Base-by-base conservation (phyloP, 2,113 vertebrate genomes). In the Nematolebias whitei region DNA sequence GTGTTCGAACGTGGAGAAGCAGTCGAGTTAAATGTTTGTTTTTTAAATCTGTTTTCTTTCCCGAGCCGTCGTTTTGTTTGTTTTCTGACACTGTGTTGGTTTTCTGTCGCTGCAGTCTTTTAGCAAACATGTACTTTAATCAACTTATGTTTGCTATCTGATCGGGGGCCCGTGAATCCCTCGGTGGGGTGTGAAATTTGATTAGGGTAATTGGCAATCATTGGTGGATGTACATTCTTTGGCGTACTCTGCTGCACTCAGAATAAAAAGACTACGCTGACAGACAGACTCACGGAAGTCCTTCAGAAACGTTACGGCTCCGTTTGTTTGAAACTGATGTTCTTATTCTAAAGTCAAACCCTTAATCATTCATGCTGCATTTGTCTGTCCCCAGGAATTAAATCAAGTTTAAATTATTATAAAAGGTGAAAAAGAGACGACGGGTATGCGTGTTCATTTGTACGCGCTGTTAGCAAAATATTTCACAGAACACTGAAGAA, bases 111-210 rank as follows among this genome's bases (percentile, higher is more conserved):
- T 61, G 14, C 49, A 58, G 56, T 81, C 71, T 76, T 84, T 83
- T 35, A 70, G 71, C 79, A 82, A 80, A 80, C 77, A 76, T 70
- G 71, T 73, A 65, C 81, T 89, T 87, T 87, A 89, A 87, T 87
- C 76, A 78, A 67, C 57, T 84, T 89, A 78, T 81, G 85, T 89
- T 87, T 84, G 73, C 79, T 84, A 90, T 83, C 82, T 86, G 86
- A 89, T 90, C 84, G 49, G 52, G 57, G 60, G 72, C 16, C 73
- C 75, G 61, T 64, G 29, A 56, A 80, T 74, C 76, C 74, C 74
- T 72, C 72, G 48, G 80, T 68, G 79, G 22, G 63, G 60, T 73
- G 84, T 86, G 82, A 85, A 88, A 88, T 79, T 83, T 84, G 80
- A 87, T 92, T 85, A 80, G 85, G 74, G 73, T 88, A 83, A 90